phyloP scores from a whole-genome alignment of 2,888 invertebrate genomes.

The Camponotus fellah region DNA sequence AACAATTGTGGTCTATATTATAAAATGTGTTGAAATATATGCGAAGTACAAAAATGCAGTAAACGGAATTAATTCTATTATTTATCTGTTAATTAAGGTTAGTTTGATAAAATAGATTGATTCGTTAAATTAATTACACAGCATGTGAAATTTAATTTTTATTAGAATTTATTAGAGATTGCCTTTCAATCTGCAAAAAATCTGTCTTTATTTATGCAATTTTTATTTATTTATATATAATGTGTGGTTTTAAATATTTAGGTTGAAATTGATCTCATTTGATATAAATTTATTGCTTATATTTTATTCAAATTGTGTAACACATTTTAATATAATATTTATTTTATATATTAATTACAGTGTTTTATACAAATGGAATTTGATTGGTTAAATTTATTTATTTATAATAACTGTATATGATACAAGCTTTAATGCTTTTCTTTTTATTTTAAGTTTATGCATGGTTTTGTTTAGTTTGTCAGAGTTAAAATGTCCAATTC shows the following conservation, averaged over 20 bases:
- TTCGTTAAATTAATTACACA: not conserved
- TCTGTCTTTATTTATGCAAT: not conserved
- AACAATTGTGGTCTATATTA: constrained; percentile 6
- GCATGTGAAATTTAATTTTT: not conserved
- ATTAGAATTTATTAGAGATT: not conserved
- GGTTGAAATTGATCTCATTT: not conserved
- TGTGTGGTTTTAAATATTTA: constrained; percentile 1
- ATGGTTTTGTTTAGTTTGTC: constrained; percentile 77
- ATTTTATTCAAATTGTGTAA: constrained; percentile 15
- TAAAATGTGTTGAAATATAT: constrained; percentile 15
- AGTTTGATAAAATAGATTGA: constrained; percentile 27
- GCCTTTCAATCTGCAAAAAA: constrained; percentile 21
- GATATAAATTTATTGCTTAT: constrained; percentile 1
- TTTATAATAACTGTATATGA: constrained; percentile 26
- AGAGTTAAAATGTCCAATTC: constrained; percentile 83
- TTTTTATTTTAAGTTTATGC: constrained; percentile 68
- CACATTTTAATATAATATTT: constrained; percentile 12
- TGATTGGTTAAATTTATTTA: constrained; percentile 11
- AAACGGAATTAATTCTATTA: not conserved
- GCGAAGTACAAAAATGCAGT: constrained; percentile 12
- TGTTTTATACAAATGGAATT: not conserved
- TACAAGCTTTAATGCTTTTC: constrained; percentile 34
- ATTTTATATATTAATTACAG: not conserved
- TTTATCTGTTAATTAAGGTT: constrained; percentile 59
- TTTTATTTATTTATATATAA: not conserved